phyloP scores from a whole-genome alignment of 2,113 vertebrate species.

The Myodes glareolus region DNA sequence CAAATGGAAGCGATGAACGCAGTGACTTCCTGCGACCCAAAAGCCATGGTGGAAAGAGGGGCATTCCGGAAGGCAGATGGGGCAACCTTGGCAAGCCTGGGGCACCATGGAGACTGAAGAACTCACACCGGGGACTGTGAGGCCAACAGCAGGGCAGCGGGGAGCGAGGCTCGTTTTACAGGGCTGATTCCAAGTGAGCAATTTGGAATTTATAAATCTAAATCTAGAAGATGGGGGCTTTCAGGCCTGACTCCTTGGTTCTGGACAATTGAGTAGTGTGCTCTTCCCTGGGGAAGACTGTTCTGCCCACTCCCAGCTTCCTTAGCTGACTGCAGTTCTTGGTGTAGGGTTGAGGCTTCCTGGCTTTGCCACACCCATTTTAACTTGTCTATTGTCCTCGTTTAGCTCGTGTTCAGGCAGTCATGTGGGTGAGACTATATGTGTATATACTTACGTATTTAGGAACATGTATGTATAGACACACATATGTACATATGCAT shows the following conservation, averaged over 20 bases:
- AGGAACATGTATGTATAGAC: neutral
- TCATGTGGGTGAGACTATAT: neutral
- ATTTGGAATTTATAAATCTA: neutral
- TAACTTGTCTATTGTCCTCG: neutral
- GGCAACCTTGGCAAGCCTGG: fast-evolving
- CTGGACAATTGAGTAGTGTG: neutral
- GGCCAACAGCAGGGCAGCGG: fast-evolving
- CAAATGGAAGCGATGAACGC: neutral
- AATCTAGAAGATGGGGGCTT: neutral
- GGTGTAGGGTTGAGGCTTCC: neutral
- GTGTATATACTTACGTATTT: neutral
- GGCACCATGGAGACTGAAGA: fast-evolving
- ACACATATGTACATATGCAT: neutral
- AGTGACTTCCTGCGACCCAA: neutral
- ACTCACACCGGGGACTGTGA: fast-evolving
- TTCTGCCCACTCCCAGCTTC: neutral
- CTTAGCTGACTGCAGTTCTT: neutral
- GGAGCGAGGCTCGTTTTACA: fast-evolving
- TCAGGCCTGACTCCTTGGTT: neutral
- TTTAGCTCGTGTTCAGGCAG: neutral
- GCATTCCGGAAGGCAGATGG: fast-evolving
- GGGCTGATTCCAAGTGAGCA: fast-evolving
- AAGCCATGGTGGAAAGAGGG: neutral
- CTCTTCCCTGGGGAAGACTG: neutral
- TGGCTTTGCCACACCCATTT: neutral